Conservation (phyloP, 2,797 vertebrate species). For the Ceryle rudis region DNA sequence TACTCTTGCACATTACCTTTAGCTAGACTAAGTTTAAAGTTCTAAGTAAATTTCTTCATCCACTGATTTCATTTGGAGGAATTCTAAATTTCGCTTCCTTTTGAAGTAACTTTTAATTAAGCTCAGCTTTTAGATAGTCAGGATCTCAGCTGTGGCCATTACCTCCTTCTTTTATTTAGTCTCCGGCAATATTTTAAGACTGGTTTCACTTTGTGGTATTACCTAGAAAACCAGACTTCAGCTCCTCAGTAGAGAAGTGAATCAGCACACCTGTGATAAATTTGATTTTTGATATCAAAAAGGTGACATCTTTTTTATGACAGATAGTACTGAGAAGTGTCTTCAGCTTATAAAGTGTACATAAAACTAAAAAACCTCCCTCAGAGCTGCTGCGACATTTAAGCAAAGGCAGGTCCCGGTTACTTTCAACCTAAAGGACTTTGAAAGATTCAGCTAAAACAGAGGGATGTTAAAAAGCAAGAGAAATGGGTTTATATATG, state of each 20-base stretch:
- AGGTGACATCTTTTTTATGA: neutral
- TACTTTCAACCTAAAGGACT: neutral
- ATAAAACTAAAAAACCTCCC: neutral
- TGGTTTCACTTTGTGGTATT: neutral
- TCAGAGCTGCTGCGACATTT: fast-evolving
- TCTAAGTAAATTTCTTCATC: neutral
- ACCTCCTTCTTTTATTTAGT: neutral
- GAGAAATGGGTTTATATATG: neutral
- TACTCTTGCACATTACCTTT: neutral
- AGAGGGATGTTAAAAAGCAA: neutral
- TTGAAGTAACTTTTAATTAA: neutral
- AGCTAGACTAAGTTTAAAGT: neutral
- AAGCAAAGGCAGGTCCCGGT: neutral
- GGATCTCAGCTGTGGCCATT: neutral
- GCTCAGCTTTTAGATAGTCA: neutral
- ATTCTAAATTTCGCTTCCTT: neutral
- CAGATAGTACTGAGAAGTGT: neutral
- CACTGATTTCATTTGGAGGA: neutral
- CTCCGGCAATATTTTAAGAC: neutral
- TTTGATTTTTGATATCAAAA: neutral
- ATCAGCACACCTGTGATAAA: neutral
- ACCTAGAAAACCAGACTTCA: neutral
- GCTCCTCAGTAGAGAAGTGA: neutral
- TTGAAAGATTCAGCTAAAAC: neutral
- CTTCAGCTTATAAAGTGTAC: neutral